A percentile compares a stretch with the other conserved stretches of the same genome.
These are phyloP conservation scores for Drosophila nr. medialis DNA, from an alignment of 2,888 invertebrate genomes.

Conservation along the genomic window DNA sequence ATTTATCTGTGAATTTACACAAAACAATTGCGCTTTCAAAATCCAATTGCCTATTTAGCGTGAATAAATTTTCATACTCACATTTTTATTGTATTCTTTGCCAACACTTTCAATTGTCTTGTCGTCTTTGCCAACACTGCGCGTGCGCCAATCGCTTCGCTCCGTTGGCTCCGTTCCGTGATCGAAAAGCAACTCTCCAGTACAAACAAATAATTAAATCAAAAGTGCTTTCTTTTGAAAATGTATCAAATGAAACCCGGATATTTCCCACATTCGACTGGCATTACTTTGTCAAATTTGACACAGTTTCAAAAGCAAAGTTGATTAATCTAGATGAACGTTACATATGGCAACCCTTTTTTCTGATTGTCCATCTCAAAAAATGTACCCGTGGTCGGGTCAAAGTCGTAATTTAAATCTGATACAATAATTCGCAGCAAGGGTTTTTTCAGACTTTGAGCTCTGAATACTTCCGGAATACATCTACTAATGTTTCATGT, in stretches of 20 bases:
- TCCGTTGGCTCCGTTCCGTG: slow-evolving; percentile 2
- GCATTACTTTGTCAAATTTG: neutral
- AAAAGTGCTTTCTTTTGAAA: neutral
- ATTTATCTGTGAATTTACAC: neutral
- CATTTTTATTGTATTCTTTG: slow-evolving; percentile 18
- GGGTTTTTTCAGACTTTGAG: neutral
- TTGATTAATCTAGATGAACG: neutral
- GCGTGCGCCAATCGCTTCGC: slow-evolving; percentile 17
- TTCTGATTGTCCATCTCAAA: neutral
- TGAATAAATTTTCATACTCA: slow-evolving; percentile 2
- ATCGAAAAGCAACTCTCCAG: neutral
- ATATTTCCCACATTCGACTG: neutral
- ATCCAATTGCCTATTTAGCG: neutral
- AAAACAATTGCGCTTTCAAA: slow-evolving; percentile 2
- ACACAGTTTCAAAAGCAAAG: neutral
- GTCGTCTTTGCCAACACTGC: neutral
- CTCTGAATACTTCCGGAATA: neutral
- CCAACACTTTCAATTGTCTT: no score
- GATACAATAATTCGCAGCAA: neutral
- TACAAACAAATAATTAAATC: neutral
- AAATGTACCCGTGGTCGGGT: no score
- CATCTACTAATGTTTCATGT: no score
- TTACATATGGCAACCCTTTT: no score
- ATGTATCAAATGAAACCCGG: neutral
- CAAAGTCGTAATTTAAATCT: no score